Percentiles rank a stretch among this genome's conserved stretches.
These are phyloP conservation scores for Anagyrus pseudococci DNA, from an alignment of 2,888 invertebrate genomes.

Conservation along the genomic window DNA sequence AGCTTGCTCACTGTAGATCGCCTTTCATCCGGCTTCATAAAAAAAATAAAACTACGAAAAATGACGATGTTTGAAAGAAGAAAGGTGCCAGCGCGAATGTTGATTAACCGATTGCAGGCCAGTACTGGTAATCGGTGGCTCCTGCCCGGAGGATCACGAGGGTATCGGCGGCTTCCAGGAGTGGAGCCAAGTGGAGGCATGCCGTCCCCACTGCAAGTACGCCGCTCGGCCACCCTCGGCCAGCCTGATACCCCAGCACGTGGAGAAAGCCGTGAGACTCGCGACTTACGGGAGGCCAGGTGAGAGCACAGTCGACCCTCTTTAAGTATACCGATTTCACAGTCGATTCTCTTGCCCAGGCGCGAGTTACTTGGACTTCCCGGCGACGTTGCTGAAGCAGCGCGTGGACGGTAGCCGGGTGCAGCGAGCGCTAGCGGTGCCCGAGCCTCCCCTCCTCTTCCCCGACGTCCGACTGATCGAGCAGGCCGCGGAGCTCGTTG, in stretches of 20 bases:
- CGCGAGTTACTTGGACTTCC: constrained; percentile 88
- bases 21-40: not conserved
- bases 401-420: constrained; percentile 56
- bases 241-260: constrained; percentile 83
- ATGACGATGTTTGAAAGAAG: not conserved
- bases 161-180: constrained; percentile 97
- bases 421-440: constrained; percentile 52
- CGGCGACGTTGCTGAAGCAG: constrained; percentile 79
- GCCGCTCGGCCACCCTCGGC: constrained; percentile 85
- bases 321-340: too few species aligned
- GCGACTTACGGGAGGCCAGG: constrained; percentile 89
- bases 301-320: constrained; percentile 8
- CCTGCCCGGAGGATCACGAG: constrained; percentile 90
- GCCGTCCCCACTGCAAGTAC: constrained; percentile 91
- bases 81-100: not conserved
- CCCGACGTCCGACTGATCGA: constrained; percentile 76
- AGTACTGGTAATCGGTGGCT: constrained; percentile 88
- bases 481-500: constrained; percentile 73
- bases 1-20: too few species aligned
- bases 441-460: constrained; percentile 71
- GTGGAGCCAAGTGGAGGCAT: constrained; percentile 88
- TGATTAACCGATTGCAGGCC: constrained; percentile 67
- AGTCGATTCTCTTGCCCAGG: too few species aligned
- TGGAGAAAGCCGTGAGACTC: constrained; percentile 89
- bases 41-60: not conserved